Conservation (phyloP, 2,888 invertebrate genomes). For the Lepidocyrtoides sp. region DNA sequence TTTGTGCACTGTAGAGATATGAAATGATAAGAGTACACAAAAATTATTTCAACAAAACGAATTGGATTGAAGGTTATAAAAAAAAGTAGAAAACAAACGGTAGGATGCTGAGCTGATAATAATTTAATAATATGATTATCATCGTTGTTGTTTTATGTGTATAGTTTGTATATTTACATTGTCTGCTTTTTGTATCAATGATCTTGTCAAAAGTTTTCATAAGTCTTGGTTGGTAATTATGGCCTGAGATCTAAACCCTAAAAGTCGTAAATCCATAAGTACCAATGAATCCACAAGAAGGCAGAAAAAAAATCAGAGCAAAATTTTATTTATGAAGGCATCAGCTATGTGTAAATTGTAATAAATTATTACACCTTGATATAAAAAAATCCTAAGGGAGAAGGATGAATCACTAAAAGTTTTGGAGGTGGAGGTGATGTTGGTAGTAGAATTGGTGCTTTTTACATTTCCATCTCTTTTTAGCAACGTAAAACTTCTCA, state of each 20-base stretch:
- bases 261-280: conserved; percentile 48
- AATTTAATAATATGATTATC: not conserved
- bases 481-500: no score
- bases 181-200: not conserved
- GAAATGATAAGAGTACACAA: conserved; percentile 53
- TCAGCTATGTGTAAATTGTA: conserved; percentile 61
- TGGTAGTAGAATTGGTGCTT: not conserved
- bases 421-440: conserved; percentile 8
- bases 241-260: conserved; percentile 28
- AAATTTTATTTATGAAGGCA: conserved; percentile 34
- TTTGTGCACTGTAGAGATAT: not conserved
- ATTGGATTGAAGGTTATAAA: conserved; percentile 52
- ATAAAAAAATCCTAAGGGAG: conserved; percentile 1
- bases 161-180: not conserved
- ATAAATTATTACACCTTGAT: conserved; percentile 66
- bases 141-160: conserved; percentile 11
- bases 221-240: conserved; percentile 30
- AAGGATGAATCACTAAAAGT: conserved; percentile 55
- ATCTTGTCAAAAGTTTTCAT: conserved; percentile 23
- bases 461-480: no score
- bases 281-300: conserved; percentile 21
- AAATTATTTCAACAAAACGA: conserved; percentile 52
- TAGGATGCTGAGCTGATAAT: not conserved
- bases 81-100: not conserved
- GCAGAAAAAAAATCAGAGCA: conserved; percentile 56